Percentiles rank a stretch among this genome's conserved stretches.
These are phyloP conservation scores for Tuberolachnus salignus DNA, from an alignment of 2,888 invertebrate genomes.

Conservation along the genomic window DNA sequence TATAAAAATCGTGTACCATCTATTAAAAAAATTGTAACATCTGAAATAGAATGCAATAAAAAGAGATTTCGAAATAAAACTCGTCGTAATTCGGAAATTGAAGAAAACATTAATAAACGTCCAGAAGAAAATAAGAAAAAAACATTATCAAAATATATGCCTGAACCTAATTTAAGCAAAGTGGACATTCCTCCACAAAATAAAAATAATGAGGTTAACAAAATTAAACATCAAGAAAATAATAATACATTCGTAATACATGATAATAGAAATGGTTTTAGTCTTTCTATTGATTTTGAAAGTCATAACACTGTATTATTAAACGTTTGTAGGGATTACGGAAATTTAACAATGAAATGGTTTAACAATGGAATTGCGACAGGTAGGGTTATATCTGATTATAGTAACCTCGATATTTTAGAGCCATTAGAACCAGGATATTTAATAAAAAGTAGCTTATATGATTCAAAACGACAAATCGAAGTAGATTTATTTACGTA, in stretches of 20 bases:
- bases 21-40: conserved; percentile 14
- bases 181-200: not conserved
- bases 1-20: conserved; percentile 1
- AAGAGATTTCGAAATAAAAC: conserved; percentile 38
- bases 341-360: conserved; percentile 47
- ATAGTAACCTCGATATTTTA: conserved; percentile 28
- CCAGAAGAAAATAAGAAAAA: conserved; percentile 28
- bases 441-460: conserved; percentile 26
- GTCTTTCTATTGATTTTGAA: conserved; percentile 43
- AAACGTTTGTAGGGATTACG: conserved; percentile 43
- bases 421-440: conserved; percentile 36
- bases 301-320: conserved; percentile 39
- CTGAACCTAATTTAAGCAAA: conserved; percentile 1
- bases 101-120: conserved; percentile 21
- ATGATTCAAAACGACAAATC: conserved; percentile 18
- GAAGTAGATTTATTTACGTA: conserved; percentile 37
- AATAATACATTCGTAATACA: conserved; percentile 45
- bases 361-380: conserved; percentile 29
- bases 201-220: not conserved
- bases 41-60: conserved; percentile 34
- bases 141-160: conserved; percentile 13
- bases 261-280: conserved; percentile 44
- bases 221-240: conserved; percentile 14
- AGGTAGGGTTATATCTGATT: conserved; percentile 34
- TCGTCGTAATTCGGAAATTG: conserved; percentile 23